These are phyloP conservation scores for Ictalurus punctatus DNA, from an alignment of 2,113 vertebrate species.

Conservation along the genomic window DNA sequence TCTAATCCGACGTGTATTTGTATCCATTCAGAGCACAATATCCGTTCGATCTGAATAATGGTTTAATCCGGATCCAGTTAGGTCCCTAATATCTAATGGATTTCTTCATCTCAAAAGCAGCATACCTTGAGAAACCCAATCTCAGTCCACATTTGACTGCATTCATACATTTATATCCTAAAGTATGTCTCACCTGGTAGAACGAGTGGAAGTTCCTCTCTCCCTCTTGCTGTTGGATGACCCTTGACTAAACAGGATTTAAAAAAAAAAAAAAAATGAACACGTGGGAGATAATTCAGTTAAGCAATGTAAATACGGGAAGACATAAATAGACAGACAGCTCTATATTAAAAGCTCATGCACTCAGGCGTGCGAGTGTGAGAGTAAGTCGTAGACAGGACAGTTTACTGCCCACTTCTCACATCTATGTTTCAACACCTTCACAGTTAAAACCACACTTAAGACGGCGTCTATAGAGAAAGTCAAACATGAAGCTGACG, in stretches of 20 bases:
- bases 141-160: neutral
- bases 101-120: neutral
- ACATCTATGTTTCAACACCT: neutral
- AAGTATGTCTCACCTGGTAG: constrained; percentile 79
- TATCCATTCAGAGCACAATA: neutral
- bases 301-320: neutral
- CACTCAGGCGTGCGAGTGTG: neutral
- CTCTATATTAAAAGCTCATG: neutral
- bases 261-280: too few relatives aligned
- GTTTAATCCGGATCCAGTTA: neutral
- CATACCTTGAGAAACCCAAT: neutral
- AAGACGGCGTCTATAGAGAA: neutral
- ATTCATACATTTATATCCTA: neutral
- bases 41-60: neutral
- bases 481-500: neutral
- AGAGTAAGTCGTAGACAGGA: neutral
- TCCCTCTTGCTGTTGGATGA: constrained; percentile 86
- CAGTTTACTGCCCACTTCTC: neutral
- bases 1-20: neutral
- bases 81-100: neutral
- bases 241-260: constrained; percentile 77
- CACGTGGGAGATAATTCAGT: neutral
- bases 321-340: neutral
- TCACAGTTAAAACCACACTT: neutral
- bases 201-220: constrained; percentile 95